Percentiles rank a stretch among this genome's conserved stretches.
Conservation (phyloP, 2,113 vertebrate species). For the Neopipo cinnamomea region DNA sequence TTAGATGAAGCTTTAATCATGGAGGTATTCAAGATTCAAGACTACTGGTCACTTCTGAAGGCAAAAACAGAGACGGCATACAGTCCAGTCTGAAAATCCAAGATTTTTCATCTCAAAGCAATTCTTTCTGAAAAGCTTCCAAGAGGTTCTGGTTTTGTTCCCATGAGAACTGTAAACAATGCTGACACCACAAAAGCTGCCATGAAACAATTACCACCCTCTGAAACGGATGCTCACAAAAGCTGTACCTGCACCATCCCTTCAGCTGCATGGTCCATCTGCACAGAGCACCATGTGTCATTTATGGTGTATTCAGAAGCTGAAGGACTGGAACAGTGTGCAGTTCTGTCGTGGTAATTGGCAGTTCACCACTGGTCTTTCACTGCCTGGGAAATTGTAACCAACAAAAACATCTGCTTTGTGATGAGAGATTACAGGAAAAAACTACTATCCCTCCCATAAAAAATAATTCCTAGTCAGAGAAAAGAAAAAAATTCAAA, state of each 20-base stretch:
- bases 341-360: neutral
- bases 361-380: neutral
- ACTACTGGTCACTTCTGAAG: neutral
- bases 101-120: conserved; percentile 3
- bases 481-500: neutral
- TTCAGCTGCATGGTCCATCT: neutral
- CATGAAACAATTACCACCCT: neutral
- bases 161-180: neutral
- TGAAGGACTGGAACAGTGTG: rapidly evolving
- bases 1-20: neutral
- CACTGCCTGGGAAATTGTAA: neutral
- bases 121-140: neutral
- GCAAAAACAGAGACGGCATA: neutral
- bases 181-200: neutral
- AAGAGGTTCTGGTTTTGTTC: neutral
- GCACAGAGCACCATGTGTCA: rapidly evolving
- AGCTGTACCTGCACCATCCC: neutral
- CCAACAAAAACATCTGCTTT: neutral
- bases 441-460: neutral
- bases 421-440: neutral
- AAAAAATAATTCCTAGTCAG: neutral
- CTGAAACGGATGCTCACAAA: neutral
- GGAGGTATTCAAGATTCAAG: neutral
- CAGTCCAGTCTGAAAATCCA: neutral
- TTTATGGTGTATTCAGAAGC: neutral